phyloP scores from a whole-genome alignment of 2,797 vertebrate genomes.

The Sebastes reedi region DNA sequence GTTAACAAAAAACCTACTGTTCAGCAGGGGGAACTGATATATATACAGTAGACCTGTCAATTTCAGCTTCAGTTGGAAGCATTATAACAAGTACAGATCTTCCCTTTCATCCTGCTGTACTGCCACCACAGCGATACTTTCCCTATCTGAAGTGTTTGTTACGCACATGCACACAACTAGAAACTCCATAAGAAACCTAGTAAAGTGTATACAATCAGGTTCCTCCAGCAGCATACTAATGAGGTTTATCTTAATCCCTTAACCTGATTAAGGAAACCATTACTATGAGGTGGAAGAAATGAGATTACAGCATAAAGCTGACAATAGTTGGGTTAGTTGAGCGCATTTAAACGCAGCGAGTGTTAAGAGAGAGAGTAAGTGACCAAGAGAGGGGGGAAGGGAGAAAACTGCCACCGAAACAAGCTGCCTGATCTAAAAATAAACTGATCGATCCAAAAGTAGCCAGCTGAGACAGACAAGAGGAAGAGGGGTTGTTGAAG shows the following conservation, averaged over 20 bases:
- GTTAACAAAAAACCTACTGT: not conserved
- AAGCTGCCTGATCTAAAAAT: slow-evolving; percentile 51
- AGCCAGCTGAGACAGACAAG: slow-evolving; percentile 15
- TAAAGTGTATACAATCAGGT: not conserved
- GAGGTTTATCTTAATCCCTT: not conserved
- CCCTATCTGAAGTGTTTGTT: not conserved
- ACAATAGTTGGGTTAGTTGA: not conserved
- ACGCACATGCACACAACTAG: not conserved
- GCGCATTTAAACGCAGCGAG: not conserved
- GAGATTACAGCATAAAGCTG: not conserved
- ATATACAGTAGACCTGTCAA: not conserved
- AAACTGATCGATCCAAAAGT: slow-evolving; percentile 30
- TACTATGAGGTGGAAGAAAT: not conserved
- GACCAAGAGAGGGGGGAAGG: not conserved
- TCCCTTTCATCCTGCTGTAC: not conserved
- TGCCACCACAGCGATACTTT: not conserved
- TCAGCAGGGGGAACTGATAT: not conserved
- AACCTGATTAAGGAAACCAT: not conserved
- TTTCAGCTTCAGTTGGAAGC: not conserved
- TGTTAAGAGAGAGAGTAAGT: not conserved
- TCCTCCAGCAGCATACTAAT: not conserved
- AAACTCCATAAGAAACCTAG: not conserved
- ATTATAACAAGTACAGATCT: not conserved
- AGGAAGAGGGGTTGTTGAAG: slow-evolving; percentile 2
- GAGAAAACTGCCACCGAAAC: slow-evolving; percentile 1